Conservation (phyloP, 2,888 invertebrate genomes). For the Lasioglossum figueresi region DNA sequence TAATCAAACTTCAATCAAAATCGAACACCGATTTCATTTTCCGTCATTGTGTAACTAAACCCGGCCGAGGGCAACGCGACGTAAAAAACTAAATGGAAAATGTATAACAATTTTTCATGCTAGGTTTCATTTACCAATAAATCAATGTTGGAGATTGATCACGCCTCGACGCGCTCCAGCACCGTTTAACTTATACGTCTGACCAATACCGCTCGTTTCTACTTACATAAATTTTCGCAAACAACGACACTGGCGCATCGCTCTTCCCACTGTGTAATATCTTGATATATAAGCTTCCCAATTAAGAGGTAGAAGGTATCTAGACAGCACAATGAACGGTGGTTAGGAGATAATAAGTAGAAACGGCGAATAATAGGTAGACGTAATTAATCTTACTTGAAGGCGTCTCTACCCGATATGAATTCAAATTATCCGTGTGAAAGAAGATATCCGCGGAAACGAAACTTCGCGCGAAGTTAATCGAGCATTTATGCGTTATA, state of each 20-base stretch:
- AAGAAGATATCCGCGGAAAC: neutral
- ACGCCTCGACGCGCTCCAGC: neutral
- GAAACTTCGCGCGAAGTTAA: neutral
- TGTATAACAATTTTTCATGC: neutral
- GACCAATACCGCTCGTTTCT: neutral
- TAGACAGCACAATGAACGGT: neutral
- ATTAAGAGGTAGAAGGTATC: neutral
- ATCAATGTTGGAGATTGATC: neutral
- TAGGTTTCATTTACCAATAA: neutral
- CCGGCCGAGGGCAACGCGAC: neutral
- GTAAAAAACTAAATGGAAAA: neutral
- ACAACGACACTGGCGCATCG: neutral
- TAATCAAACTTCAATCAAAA: neutral
- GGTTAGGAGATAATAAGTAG: conserved; percentile 3
- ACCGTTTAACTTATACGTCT: neutral
- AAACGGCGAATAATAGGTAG: neutral
- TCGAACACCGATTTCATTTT: neutral
- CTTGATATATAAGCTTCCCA: neutral
- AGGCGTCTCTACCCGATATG: neutral
- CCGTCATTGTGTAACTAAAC: neutral
- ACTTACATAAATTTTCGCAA: neutral
- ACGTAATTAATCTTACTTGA: neutral
- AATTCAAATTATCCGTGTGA: neutral
- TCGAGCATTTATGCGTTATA: neutral
- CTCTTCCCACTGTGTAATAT: neutral